These are phyloP conservation scores for Graphium colonna DNA, from an alignment of 2,888 invertebrate genomes.

Conservation along the genomic window DNA sequence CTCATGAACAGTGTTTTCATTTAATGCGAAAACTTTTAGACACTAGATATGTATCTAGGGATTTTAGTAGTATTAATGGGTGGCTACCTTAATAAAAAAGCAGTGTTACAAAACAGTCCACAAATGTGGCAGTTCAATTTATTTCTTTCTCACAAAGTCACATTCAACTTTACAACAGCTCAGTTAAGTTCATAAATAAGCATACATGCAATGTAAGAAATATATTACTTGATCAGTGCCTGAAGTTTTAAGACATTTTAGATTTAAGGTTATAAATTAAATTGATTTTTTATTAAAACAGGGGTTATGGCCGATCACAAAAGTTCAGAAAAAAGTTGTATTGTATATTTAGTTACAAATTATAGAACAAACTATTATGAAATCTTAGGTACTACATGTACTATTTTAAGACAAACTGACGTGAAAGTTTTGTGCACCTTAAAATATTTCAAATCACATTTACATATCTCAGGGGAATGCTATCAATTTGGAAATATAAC, in stretches of 20 bases:
- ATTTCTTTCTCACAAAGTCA: constrained; percentile 57
- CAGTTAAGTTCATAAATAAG: constrained; percentile 47
- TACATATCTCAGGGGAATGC: neutral
- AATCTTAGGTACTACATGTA: constrained; percentile 11
- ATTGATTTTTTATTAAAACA: too few relatives aligned
- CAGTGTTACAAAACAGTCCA: constrained; percentile 59
- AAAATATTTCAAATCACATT: constrained; percentile 35
- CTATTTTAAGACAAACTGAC: neutral
- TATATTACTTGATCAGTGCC: too few relatives aligned
- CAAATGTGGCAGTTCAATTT: constrained; percentile 71
- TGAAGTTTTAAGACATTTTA: too few relatives aligned
- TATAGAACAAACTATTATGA: neutral
- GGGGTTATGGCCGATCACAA: too few relatives aligned
- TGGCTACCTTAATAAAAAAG: too few relatives aligned
- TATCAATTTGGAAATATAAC: neutral
- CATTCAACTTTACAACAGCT: constrained; percentile 35
- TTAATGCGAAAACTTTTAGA: too few relatives aligned
- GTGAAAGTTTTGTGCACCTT: constrained; percentile 52
- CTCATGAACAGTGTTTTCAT: too few relatives aligned
- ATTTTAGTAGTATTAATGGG: too few relatives aligned
- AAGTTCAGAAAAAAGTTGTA: too few relatives aligned
- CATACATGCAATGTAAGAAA: constrained; percentile 2
- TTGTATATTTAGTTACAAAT: constrained; percentile 3
- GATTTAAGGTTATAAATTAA: too few relatives aligned
- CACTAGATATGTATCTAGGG: too few relatives aligned